phyloP scores from a whole-genome alignment of 2,888 invertebrate genomes.

The Amphimallon solstitiale region DNA sequence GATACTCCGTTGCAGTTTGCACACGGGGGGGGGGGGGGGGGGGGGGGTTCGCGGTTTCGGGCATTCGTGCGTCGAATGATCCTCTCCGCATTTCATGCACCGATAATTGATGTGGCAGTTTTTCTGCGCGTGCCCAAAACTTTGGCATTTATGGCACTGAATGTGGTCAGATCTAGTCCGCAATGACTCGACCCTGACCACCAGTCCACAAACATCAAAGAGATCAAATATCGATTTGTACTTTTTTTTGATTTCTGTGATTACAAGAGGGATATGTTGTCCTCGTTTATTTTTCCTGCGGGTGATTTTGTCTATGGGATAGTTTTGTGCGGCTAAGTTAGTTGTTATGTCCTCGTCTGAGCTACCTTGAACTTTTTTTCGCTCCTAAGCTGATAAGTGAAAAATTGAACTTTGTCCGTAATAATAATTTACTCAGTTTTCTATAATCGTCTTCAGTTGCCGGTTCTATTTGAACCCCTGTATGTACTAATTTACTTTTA shows the following conservation, averaged over 20 bases:
- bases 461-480: too few relatives aligned
- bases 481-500: too few relatives aligned
- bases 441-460: too few relatives aligned
- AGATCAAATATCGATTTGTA: slow-evolving; percentile 42
- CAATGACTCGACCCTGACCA: background rate
- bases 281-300: slow-evolving; percentile 32
- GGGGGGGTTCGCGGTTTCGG: too few relatives aligned
- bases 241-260: slow-evolving; percentile 57
- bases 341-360: background rate
- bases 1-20: too few relatives aligned
- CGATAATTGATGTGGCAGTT: background rate
- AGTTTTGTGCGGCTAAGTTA: background rate
- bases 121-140: slow-evolving; percentile 5
- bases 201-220: slow-evolving; percentile 50
- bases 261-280: slow-evolving; percentile 47
- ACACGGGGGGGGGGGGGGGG: too few relatives aligned
- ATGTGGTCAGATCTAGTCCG: background rate
- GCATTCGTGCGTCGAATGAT: background rate
- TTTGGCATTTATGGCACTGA: slow-evolving; percentile 16
- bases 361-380: background rate
- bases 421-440: too few relatives aligned
- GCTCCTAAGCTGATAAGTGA: background rate
- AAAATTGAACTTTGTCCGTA: too few relatives aligned
- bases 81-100: slow-evolving; percentile 27
- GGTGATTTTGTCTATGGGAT: background rate